Conservation (phyloP, 35 echinoderm and acorn worm species). For the Ptychodera flava region DNA sequence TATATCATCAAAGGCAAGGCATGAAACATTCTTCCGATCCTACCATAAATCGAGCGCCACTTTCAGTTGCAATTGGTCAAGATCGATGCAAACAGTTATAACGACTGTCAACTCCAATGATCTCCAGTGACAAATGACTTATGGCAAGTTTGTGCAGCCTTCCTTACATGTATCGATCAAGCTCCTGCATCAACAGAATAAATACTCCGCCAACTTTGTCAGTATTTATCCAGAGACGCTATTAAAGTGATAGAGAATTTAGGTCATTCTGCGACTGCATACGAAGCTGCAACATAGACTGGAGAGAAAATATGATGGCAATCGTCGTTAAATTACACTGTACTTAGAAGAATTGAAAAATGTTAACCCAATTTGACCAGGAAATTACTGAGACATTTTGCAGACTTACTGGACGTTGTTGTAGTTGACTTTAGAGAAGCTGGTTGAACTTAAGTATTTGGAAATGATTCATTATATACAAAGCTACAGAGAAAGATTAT, state of each 20-base stretch:
- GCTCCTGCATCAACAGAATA: slow-evolving; percentile 22
- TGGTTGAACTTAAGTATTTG: background rate
- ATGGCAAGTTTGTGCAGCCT: too few relatives aligned
- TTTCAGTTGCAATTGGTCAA: too few relatives aligned
- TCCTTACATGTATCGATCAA: slow-evolving; percentile 24
- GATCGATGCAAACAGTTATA: too few relatives aligned
- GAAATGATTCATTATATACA: background rate
- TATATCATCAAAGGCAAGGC: too few relatives aligned
- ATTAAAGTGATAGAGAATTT: too few relatives aligned
- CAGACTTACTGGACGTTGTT: slow-evolving; percentile 4
- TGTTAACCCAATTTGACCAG: slow-evolving; percentile 10
- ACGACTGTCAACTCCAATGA: too few relatives aligned
- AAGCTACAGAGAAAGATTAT: background rate
- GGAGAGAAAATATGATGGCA: slow-evolving; percentile 15
- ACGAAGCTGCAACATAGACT: slow-evolving; percentile 7
- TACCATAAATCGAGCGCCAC: too few relatives aligned
- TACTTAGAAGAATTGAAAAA: background rate
- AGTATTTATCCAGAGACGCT: slow-evolving; percentile 21
- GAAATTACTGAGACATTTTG: background rate
- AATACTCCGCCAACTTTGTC: slow-evolving; percentile 17
- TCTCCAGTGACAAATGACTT: too few relatives aligned
- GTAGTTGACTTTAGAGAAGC: slow-evolving; percentile 24
- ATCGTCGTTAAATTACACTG: too few relatives aligned
- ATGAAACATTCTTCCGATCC: too few relatives aligned
- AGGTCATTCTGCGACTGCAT: too few relatives aligned